A percentile compares a stretch with the other conserved stretches of the same genome.
These are phyloP conservation scores for Synanthedon myopaeformis DNA, from an alignment of 2,888 invertebrate genomes.

Conservation along the genomic window DNA sequence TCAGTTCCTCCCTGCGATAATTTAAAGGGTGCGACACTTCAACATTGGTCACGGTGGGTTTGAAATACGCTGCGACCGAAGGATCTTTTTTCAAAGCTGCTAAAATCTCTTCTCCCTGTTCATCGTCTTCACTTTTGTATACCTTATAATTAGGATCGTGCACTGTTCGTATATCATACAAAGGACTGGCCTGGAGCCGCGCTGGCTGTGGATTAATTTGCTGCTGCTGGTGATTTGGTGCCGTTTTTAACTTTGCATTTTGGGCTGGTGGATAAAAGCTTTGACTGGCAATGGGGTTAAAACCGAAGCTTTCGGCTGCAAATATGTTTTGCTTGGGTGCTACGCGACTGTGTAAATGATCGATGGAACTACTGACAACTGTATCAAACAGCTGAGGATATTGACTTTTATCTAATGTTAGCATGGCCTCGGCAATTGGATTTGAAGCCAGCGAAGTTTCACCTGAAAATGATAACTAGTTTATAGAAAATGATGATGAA, in stretches of 20 bases:
- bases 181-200: conserved; percentile 37
- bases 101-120: conserved; percentile 52
- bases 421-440: conserved; percentile 50
- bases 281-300: conserved; percentile 61
- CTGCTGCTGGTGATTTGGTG: conserved; percentile 21
- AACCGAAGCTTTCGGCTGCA: conserved; percentile 57
- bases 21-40: conserved; percentile 55
- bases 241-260: conserved; percentile 41
- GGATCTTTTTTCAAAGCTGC: conserved; percentile 57
- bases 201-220: conserved; percentile 18
- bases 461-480: conserved; percentile 34
- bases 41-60: conserved; percentile 51
- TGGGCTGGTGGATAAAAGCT: conserved; percentile 39
- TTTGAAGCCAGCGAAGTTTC: conserved; percentile 54
- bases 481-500: background rate
- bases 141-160: conserved; percentile 63
- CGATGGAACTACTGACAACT: conserved; percentile 61
- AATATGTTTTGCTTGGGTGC: conserved; percentile 51
- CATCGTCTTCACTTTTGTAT: conserved; percentile 54
- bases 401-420: conserved; percentile 57
- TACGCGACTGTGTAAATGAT: conserved; percentile 49
- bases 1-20: conserved; percentile 50
- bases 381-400: conserved; percentile 59
- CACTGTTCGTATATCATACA: conserved; percentile 58
- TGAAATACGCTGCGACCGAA: conserved; percentile 53